Percentiles rank a stretch among this genome's conserved stretches.
These are phyloP conservation scores for Drosophila sproati DNA, from an alignment of 1,140 invertebrate genomes.

Conservation along the genomic window DNA sequence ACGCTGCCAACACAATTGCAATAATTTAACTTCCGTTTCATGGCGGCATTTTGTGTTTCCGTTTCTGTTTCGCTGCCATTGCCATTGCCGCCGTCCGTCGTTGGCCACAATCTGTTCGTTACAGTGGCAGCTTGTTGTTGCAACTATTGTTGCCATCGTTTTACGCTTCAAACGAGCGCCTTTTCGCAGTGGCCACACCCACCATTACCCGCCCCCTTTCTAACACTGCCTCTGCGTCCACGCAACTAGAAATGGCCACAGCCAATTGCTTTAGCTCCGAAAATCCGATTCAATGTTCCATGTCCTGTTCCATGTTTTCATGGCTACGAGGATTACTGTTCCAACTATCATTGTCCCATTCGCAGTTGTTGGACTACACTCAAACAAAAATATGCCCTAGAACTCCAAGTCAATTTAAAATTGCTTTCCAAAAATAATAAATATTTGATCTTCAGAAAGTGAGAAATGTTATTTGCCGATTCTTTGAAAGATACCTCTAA, in stretches of 20 bases:
- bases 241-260: constrained; percentile 38
- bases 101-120: constrained; percentile 64
- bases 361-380: constrained; percentile 26
- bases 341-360: constrained; percentile 29
- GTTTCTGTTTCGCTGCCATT: constrained; percentile 55
- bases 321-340: constrained; percentile 24
- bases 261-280: constrained; percentile 31
- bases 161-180: constrained; percentile 40
- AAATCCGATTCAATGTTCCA: constrained; percentile 67
- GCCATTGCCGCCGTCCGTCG: constrained; percentile 58
- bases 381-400: not conserved
- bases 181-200: constrained; percentile 30
- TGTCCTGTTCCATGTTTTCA: constrained; percentile 51
- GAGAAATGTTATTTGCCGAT: too few relatives aligned
- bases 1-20: constrained; percentile 70
- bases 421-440: too few relatives aligned
- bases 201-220: not conserved
- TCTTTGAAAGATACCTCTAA: too few relatives aligned
- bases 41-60: constrained; percentile 78
- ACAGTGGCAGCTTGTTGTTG: constrained; percentile 24
- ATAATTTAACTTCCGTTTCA: constrained; percentile 81
- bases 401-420: too few relatives aligned
- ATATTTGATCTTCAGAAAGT: too few relatives aligned
- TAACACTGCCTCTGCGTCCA: constrained; percentile 7
- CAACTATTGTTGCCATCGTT: constrained; percentile 10